A percentile compares a stretch with the other conserved stretches of the same genome.
Evolutionary conservation across 2,888 invertebrate genomes (phyloP).

Genomic region (Caenorhabditis japonica): DNA sequence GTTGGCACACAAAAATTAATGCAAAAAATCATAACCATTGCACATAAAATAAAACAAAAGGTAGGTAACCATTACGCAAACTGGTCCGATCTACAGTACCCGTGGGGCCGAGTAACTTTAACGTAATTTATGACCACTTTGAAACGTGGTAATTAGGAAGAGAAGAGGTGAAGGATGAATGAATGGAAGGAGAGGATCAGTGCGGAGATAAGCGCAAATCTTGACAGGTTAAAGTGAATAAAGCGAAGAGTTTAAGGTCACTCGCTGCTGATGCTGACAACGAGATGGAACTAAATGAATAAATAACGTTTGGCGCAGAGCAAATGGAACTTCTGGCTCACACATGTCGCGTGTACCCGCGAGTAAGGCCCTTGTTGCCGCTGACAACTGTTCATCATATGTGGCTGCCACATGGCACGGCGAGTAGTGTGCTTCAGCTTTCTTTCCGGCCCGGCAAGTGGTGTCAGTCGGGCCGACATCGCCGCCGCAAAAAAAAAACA

Average conservation of each 20-base stretch:
- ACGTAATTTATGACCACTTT: slow-evolving; percentile 15
- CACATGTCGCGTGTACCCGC: slow-evolving; percentile 23
- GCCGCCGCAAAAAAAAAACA: slow-evolving; percentile 17
- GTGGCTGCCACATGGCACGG: slow-evolving; percentile 43
- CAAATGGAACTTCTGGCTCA: slow-evolving; percentile 40
- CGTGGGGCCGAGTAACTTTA: slow-evolving; percentile 21
- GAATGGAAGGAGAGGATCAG: slow-evolving; percentile 23
- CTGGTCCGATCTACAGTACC: no score
- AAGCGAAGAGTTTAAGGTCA: no score
- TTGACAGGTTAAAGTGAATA: no score
- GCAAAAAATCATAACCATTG: no score
- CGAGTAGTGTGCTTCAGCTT: no score
- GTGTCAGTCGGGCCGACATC: background rate
- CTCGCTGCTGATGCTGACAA: no score
- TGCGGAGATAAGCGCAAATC: background rate
- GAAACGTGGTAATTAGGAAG: slow-evolving; percentile 4
- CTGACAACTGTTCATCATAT: slow-evolving; percentile 51
- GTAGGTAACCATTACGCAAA: no score
- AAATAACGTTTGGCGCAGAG: slow-evolving; percentile 1
- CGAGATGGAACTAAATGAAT: background rate
- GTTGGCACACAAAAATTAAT: no score
- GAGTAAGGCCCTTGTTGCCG: slow-evolving; percentile 3
- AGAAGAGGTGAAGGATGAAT: slow-evolving; percentile 5
- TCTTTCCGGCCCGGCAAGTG: no score
- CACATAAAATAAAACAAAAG: no score